Evolutionary conservation across 2,797 vertebrate species (phyloP).

Genomic region (Peromyscus melanophrys): DNA sequence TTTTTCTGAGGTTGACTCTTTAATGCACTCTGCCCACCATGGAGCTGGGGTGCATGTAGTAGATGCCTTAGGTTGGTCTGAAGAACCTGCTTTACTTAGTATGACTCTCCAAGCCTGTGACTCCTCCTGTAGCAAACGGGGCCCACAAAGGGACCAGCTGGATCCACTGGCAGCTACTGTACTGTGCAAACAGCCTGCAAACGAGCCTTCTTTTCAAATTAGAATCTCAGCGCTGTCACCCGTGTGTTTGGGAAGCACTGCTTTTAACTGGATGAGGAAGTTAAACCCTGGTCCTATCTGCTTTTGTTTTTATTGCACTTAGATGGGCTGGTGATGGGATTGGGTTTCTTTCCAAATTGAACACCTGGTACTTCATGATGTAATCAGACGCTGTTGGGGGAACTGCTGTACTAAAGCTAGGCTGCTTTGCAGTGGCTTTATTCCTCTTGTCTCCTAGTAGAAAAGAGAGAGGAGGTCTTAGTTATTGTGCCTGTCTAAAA

Average conservation of each 20-base stretch:
- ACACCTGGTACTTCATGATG: constrained; percentile 51
- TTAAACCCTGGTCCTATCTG: neutral
- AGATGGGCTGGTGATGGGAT: neutral
- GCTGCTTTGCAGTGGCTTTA: neutral
- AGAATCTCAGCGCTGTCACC: neutral
- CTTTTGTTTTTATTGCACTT: constrained; percentile 11
- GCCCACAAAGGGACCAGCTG: neutral
- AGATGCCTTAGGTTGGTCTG: neutral
- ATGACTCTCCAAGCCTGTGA: neutral
- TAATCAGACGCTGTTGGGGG: neutral
- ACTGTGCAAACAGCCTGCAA: neutral
- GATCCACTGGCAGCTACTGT: neutral
- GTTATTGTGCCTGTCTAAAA: no score
- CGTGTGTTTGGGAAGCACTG: neutral
- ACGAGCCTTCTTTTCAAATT: constrained; percentile 21
- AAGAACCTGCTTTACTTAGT: neutral
- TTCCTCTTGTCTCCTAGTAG: neutral
- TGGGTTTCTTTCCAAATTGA: constrained; percentile 51
- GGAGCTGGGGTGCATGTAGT: neutral
- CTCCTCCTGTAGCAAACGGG: neutral
- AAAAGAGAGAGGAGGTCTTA: neutral
- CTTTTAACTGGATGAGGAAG: constrained; percentile 4
- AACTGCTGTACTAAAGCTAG: neutral
- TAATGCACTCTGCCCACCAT: neutral
- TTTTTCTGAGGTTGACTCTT: neutral